These are phyloP conservation scores for Proctacanthus coquilletti DNA, from an alignment of 1,140 invertebrate species.

Conservation along the genomic window DNA sequence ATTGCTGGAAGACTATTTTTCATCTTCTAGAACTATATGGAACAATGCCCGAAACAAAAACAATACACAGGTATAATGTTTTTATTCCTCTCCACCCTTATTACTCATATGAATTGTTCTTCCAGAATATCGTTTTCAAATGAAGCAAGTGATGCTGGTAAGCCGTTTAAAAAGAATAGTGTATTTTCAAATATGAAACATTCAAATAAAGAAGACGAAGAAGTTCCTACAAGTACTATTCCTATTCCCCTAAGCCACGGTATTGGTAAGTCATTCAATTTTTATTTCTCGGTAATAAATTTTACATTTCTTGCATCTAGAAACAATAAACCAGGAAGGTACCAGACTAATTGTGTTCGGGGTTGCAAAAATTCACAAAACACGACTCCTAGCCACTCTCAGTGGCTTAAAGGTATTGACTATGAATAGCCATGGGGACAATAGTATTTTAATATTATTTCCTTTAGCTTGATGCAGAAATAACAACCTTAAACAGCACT, in stretches of 20 bases:
- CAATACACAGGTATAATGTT: constrained; percentile 36
- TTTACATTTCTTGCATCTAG: constrained; percentile 3
- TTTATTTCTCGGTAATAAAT: background rate
- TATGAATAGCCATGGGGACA: background rate
- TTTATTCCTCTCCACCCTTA: background rate
- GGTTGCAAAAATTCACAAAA: constrained; percentile 75
- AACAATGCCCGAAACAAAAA: constrained; percentile 87
- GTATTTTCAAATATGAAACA: background rate
- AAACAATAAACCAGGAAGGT: constrained; percentile 18
- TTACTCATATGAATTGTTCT: background rate
- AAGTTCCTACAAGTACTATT: constrained; percentile 34
- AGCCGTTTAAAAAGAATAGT: constrained; percentile 7
- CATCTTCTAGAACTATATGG: constrained; percentile 84
- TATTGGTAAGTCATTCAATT: constrained; percentile 12
- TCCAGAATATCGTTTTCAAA: constrained; percentile 7
- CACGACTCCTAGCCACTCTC: constrained; percentile 72
- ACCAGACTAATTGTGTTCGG: constrained; percentile 48
- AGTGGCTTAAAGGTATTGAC: constrained; percentile 79
- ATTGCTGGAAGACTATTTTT: constrained; percentile 91
- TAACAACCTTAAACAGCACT: constrained; percentile 26
- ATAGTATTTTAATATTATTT: background rate
- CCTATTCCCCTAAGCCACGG: constrained; percentile 33
- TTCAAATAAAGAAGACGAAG: constrained; percentile 29
- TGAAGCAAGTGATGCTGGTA: constrained; percentile 4
- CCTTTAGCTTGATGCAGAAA: constrained; percentile 21